A percentile compares a stretch with the other conserved stretches of the same genome.
Conservation (phyloP, 2,888 invertebrate genomes). For the Willowsia nigromaculata region DNA sequence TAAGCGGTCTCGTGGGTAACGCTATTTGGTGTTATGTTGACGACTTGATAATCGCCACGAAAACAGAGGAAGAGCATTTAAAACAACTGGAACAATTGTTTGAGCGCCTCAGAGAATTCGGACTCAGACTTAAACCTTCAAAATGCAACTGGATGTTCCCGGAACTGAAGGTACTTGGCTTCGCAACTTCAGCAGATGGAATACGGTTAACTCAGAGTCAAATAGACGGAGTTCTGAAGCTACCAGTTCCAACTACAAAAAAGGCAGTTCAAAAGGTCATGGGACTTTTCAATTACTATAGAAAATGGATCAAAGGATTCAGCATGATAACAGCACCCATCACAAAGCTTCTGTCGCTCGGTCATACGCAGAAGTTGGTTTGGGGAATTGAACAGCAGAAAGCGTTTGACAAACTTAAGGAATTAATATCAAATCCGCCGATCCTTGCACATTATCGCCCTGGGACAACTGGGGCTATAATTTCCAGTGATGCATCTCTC, state of each 20-base stretch:
- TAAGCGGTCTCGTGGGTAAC: not conserved
- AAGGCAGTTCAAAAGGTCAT: constrained; percentile 33
- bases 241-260: constrained; percentile 35
- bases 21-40: not conserved
- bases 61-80: not conserved
- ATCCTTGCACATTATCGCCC: not conserved
- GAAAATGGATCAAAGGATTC: not conserved
- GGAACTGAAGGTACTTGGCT: not conserved
- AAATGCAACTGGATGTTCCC: constrained; percentile 22
- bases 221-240: constrained; percentile 29
- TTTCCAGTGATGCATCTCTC: not conserved
- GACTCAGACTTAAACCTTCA: not conserved
- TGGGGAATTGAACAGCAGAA: not conserved
- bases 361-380: not conserved
- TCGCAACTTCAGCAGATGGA: constrained; percentile 28
- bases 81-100: not conserved
- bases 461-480: not conserved
- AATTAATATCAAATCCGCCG: not conserved
- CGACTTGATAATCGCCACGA: not conserved
- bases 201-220: constrained; percentile 42
- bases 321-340: constrained; percentile 1
- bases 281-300: not conserved
- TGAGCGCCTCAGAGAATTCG: not conserved
- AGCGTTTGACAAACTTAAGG: too few relatives aligned
- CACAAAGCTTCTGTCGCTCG: not conserved